phyloP scores from a whole-genome alignment of 2,113 vertebrate species.

The Platycercus adscitus region DNA sequence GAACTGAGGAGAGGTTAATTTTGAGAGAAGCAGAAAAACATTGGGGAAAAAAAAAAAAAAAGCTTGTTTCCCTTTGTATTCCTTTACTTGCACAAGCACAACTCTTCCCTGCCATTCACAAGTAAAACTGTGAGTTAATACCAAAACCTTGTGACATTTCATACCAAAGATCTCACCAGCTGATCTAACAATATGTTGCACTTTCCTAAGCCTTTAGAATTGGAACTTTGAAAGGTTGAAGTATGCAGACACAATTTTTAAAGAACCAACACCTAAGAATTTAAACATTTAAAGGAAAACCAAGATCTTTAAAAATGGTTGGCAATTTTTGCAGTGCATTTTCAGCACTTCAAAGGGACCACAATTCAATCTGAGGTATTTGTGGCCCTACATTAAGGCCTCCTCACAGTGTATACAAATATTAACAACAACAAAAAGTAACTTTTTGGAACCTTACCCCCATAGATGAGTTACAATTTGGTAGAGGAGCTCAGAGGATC shows the following conservation, averaged over 20 bases:
- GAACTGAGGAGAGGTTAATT: not conserved
- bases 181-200: not conserved
- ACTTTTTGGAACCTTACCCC: not conserved
- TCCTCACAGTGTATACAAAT: not conserved
- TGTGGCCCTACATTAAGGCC: not conserved
- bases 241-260: not conserved
- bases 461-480: not conserved
- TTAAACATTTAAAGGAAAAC: not conserved
- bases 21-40: not conserved
- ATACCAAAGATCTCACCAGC: not conserved
- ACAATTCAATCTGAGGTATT: rapidly evolving
- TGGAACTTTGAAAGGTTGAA: not conserved
- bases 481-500: not conserved
- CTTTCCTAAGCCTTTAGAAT: not conserved
- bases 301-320: not conserved
- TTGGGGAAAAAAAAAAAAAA: not conserved
- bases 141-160: not conserved
- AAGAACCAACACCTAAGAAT: not conserved
- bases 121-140: not conserved
- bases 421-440: not conserved
- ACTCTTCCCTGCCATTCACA: not conserved
- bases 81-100: not conserved
- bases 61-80: not conserved
- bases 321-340: not conserved
- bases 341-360: not conserved